Base-by-base conservation (phyloP, 2,797 vertebrate genomes). In the Ctenochaetus hawaiiensis region DNA sequence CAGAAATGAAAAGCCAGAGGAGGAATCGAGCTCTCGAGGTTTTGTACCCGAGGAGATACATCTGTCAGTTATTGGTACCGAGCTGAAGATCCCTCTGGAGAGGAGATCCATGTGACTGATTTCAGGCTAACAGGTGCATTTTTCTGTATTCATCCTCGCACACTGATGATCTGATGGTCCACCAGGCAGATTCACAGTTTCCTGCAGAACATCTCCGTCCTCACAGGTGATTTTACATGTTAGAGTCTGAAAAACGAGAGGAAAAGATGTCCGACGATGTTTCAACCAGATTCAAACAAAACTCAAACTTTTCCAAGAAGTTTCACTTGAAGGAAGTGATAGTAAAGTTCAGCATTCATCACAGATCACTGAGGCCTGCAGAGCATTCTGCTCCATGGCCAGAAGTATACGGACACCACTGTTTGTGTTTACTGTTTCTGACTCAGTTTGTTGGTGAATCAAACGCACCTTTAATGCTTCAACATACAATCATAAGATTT, bases 111-210 rank as follows among this genome's bases (percentile, higher is more conserved):
- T 45, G 37, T 44, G 58, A 74, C 64, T 73, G 64, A 82, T 72
- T 77, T 72, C 54, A 39, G 49, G 2, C 6, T 30, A 66, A 75
- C 13, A 54, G 45, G 53, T 43, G 13, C 4, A 18, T 62, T 57
- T 22, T 80, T 52, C 39, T 59, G 53, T 67, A 2, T 73, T 67
- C 34, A 37, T 81, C 67, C 63, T 72, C 72, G 71, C 43, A 78
- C 61, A 14, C 26, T 5, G 41, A 20, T 79, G 66, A 89, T 69
- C 58, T 91, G 86, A 84, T 83, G 82, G 85, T 89, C 82, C 48
- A 72, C 37, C 43, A 51, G 51, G 60, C 67, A 75, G 22, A 65
- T 39, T 10, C 10, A 8, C 10, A 18, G 53, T 1, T 22, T 49
- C 6, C 57, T 8, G n/a, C 0, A 37, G 5, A 12, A 71, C 60